Percentiles rank a stretch among this genome's conserved stretches.
These are phyloP conservation scores for Rhagonycha lutea DNA, from an alignment of 2,888 invertebrate genomes.

Conservation along the genomic window DNA sequence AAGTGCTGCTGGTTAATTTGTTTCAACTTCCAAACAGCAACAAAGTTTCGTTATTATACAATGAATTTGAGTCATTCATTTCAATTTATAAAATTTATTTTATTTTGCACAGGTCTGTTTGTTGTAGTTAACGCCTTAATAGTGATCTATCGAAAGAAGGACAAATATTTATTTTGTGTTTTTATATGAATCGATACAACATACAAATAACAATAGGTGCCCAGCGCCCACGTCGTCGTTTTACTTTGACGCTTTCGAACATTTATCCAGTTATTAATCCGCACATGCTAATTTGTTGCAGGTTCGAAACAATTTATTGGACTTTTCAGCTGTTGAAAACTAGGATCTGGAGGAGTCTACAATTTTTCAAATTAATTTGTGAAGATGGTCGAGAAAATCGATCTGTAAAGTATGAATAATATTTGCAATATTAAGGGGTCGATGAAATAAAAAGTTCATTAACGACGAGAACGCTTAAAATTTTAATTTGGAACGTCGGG, in stretches of 20 bases:
- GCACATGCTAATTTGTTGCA: too few species aligned
- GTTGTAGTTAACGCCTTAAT: not conserved
- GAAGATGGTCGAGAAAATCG: not conserved
- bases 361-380: not conserved
- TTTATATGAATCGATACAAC: not conserved
- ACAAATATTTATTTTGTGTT: not conserved
- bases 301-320: too few species aligned
- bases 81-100: not conserved
- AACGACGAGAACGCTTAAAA: not conserved
- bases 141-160: not conserved
- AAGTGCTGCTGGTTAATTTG: not conserved
- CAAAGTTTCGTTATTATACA: not conserved
- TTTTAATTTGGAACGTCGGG: not conserved
- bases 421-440: not conserved
- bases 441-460: not conserved
- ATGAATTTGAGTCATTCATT: not conserved
- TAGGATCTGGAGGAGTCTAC: not conserved
- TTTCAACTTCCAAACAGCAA: not conserved
- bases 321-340: not conserved
- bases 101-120: not conserved
- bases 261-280: too few species aligned
- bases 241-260: too few species aligned
- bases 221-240: too few species aligned
- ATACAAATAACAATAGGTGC: too few species aligned
- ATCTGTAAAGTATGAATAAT: not conserved